phyloP scores from a whole-genome alignment of 2,888 invertebrate genomes.

The Latheticus oryzae region DNA sequence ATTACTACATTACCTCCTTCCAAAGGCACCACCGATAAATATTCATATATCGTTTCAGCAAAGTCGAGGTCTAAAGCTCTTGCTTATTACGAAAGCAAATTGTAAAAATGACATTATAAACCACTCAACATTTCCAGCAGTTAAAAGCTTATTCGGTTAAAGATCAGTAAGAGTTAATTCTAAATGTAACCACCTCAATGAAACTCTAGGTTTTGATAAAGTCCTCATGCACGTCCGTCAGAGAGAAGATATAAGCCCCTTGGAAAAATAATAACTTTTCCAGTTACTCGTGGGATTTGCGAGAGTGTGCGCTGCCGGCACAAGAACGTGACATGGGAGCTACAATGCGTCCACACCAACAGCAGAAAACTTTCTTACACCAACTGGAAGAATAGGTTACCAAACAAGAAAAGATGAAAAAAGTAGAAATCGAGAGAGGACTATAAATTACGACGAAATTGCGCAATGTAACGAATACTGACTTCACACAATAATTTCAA shows the following conservation, averaged over 20 bases:
- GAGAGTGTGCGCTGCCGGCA: conserved; percentile 51
- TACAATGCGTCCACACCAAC: conserved; percentile 47
- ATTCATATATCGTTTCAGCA: conserved; percentile 41
- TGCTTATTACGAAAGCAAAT: conserved; percentile 26
- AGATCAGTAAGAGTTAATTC: conserved; percentile 37
- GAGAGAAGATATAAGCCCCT: conserved; percentile 48
- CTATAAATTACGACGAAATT: conserved; percentile 39
- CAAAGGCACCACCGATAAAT: conserved; percentile 42
- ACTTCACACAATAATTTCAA: conserved; percentile 28
- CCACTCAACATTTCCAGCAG: conserved; percentile 31
- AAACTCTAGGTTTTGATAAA: conserved; percentile 40
- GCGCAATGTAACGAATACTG: conserved; percentile 35
- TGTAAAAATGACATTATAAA: conserved; percentile 38
- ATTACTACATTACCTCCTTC: conserved; percentile 37
- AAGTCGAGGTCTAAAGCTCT: conserved; percentile 14
- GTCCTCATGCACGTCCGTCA: conserved; percentile 45
- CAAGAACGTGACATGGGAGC: conserved; percentile 54
- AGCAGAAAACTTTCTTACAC: conserved; percentile 40
- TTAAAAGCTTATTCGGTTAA: conserved; percentile 25
- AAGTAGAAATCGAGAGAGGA: conserved; percentile 36
- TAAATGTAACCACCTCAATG: conserved; percentile 30
- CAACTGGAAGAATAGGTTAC: conserved; percentile 38
- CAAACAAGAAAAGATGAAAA: conserved; percentile 42
- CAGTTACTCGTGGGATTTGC: conserved; percentile 55
- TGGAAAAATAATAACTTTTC: conserved; percentile 59